A percentile compares a stretch with the other conserved stretches of the same genome.
Conservation (phyloP, 2,888 invertebrate species). For the Drosophila fungiperda region DNA sequence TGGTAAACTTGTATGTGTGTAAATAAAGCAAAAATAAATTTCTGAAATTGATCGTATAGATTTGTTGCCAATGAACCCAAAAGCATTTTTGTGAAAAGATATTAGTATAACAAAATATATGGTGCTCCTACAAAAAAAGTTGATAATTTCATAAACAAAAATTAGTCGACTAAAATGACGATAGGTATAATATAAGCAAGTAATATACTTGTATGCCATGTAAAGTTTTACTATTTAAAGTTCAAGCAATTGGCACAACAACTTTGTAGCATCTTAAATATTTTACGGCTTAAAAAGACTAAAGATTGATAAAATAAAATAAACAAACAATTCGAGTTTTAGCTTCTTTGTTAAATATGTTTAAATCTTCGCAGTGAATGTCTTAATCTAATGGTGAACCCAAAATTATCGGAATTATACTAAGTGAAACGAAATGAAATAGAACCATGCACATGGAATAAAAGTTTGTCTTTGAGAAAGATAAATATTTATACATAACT, state of each 20-base stretch:
- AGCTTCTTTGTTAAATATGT: neutral
- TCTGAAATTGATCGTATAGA: neutral
- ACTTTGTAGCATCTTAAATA: neutral
- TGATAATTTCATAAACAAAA: neutral
- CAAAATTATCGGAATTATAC: neutral
- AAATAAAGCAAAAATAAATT: neutral
- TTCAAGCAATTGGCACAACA: neutral
- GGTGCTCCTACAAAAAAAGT: neutral
- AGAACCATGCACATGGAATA: neutral
- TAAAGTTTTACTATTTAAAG: neutral
- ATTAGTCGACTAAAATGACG: neutral
- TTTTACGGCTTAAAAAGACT: neutral
- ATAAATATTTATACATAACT: neutral
- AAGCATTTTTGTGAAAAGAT: neutral
- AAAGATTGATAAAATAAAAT: neutral
- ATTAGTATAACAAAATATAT: neutral
- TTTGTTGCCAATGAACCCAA: neutral
- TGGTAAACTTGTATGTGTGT: neutral
- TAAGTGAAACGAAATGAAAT: neutral
- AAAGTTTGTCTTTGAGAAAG: neutral
- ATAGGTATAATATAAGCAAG: neutral
- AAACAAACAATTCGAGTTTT: neutral
- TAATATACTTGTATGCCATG: neutral
- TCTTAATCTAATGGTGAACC: neutral
- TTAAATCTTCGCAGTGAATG: slow-evolving; percentile 1